These are phyloP conservation scores for Mycetomoellerius zeteki DNA, from an alignment of 1,140 invertebrate genomes.

Conservation along the genomic window DNA sequence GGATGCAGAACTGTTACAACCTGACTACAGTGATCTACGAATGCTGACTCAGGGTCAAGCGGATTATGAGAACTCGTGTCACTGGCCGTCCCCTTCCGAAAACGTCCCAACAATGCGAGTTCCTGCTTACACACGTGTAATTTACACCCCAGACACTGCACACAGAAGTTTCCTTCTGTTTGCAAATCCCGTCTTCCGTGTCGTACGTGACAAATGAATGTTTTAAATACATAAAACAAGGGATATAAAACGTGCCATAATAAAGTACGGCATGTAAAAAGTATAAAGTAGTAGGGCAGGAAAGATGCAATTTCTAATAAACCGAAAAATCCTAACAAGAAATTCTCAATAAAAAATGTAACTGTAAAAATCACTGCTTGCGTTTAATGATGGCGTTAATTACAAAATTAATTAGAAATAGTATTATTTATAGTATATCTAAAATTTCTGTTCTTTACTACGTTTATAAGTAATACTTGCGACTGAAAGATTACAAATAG, in stretches of 20 bases:
- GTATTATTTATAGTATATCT: not conserved
- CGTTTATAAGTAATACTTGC: not conserved
- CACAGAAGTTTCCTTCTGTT: slow-evolving; percentile 35
- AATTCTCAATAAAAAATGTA: no score
- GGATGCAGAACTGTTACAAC: slow-evolving; percentile 60
- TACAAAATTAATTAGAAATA: not conserved
- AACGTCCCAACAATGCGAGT: slow-evolving; percentile 53
- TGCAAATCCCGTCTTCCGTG: slow-evolving; percentile 25
- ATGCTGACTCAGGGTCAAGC: slow-evolving; percentile 69
- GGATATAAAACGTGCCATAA: not conserved
- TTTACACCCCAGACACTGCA: slow-evolving; percentile 25
- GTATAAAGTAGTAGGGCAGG: not conserved
- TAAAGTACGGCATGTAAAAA: not conserved
- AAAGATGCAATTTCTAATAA: not conserved
- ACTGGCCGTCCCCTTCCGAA: slow-evolving; percentile 61
- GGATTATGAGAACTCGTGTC: slow-evolving; percentile 71
- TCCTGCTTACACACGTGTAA: slow-evolving; percentile 62
- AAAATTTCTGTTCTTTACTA: not conserved
- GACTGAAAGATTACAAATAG: not conserved
- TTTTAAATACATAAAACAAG: not conserved
- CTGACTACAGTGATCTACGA: slow-evolving; percentile 19
- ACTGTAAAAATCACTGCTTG: not conserved
- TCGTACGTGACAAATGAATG: slow-evolving; percentile 27
- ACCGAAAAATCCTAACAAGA: not conserved
- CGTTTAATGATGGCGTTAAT: not conserved